These are phyloP conservation scores for Cavia porcellus DNA, from an alignment of 2,113 vertebrate genomes.

Conservation along the genomic window DNA sequence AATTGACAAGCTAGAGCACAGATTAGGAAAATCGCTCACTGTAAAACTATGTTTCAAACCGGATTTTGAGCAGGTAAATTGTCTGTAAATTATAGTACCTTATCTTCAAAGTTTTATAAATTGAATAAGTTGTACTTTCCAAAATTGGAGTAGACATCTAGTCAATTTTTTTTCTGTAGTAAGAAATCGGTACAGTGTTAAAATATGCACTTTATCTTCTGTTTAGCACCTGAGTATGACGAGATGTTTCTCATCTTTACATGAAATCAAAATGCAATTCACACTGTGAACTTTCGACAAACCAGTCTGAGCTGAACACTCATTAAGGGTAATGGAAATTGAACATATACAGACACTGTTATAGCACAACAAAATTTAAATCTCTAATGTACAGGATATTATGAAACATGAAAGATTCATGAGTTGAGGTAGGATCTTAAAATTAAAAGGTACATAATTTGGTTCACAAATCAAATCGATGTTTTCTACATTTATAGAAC, in stretches of 20 bases:
- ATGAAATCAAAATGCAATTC: conserved; percentile 73
- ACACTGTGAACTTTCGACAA: conserved; percentile 68
- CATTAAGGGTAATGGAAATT: conserved; percentile 80
- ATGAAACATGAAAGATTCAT: conserved; percentile 77
- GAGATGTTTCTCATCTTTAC: conserved; percentile 66
- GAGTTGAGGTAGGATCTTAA: conserved; percentile 69
- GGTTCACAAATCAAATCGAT: conserved; percentile 75
- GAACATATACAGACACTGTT: conserved; percentile 76
- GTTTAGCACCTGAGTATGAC: conserved; percentile 50
- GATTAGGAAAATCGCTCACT: conserved; percentile 74
- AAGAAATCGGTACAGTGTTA: conserved; percentile 59
- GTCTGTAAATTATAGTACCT: conserved; percentile 73
- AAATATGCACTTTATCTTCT: conserved; percentile 67
- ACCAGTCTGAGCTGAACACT: conserved; percentile 66
- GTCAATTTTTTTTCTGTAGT: conserved; percentile 55
- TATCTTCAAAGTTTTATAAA: conserved; percentile 77
- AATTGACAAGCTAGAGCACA: conserved; percentile 68
- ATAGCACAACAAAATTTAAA: conserved; percentile 82
- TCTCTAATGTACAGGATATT: conserved; percentile 75
- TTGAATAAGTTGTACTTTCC: conserved; percentile 80
- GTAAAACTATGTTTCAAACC: conserved; percentile 71
- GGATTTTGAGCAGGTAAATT: conserved; percentile 69
- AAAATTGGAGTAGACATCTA: conserved; percentile 76
- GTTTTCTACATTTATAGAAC: conserved; percentile 56
- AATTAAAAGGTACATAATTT: conserved; percentile 80